Percentiles rank a stretch among this genome's conserved stretches.
phyloP scores from a whole-genome alignment of 2,888 invertebrate genomes.

The Bellardia bayeri region DNA sequence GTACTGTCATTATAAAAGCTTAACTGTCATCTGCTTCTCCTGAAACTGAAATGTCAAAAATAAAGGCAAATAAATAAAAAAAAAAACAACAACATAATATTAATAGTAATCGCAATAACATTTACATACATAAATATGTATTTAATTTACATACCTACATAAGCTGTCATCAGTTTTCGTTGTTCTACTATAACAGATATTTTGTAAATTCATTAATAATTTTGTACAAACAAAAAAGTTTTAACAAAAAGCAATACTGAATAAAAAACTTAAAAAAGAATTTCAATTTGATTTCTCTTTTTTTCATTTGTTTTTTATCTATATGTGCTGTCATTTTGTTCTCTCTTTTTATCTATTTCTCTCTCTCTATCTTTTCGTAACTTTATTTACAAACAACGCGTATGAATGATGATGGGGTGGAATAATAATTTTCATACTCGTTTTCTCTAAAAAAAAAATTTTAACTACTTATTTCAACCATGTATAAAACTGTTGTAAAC shows the following conservation, averaged over 20 bases:
- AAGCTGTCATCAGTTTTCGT: conserved; percentile 42
- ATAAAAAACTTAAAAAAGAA: conserved; percentile 64
- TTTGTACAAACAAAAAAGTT: conserved; percentile 29
- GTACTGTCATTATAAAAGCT: conserved; percentile 33
- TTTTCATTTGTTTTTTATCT: conserved; percentile 66
- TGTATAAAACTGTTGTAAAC: conserved; percentile 37
- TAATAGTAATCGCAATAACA: background rate
- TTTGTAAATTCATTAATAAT: conserved; percentile 44
- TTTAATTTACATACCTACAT: background rate
- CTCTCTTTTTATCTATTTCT: conserved; percentile 43
- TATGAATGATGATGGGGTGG: conserved; percentile 55
- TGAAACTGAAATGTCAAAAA: background rate
- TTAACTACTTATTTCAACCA: conserved; percentile 13
- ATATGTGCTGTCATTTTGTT: conserved; percentile 71
- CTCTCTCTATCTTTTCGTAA: conserved; percentile 43
- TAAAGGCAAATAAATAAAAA: background rate
- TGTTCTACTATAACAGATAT: background rate
- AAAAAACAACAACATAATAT: conserved; percentile 1
- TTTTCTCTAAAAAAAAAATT: conserved; percentile 28
- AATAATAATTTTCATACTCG: conserved; percentile 39
- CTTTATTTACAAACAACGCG: conserved; percentile 38
- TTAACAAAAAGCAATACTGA: conserved; percentile 31
- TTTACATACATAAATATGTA: background rate
- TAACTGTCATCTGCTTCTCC: conserved; percentile 42
- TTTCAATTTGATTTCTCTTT: conserved; percentile 75